Conservation (phyloP, 2,113 vertebrate genomes). For the Cromileptes altivelis region DNA sequence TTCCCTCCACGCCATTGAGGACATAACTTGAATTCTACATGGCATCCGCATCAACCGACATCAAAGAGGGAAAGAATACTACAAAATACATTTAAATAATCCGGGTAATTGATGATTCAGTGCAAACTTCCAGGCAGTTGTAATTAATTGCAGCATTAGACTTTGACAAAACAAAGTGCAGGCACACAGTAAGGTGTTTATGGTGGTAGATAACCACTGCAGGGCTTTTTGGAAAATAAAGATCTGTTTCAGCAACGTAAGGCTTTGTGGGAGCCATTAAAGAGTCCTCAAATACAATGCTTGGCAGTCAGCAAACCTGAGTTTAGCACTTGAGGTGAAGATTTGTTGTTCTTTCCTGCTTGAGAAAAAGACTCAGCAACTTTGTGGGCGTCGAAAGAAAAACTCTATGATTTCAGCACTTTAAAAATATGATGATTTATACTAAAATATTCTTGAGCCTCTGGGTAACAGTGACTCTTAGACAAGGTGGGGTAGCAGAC, state of each 20-base stretch:
- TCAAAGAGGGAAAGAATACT: background rate
- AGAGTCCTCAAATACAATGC: conserved; percentile 30
- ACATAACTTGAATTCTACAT: conserved; percentile 10
- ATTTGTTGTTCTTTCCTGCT: conserved; percentile 28
- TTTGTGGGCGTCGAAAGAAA: background rate
- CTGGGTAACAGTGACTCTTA: background rate
- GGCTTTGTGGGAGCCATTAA: conserved; percentile 37
- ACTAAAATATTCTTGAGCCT: background rate
- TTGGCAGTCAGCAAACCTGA: conserved; percentile 38
- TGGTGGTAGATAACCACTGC: conserved; percentile 9
- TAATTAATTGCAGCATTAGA: background rate
- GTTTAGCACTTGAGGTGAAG: conserved; percentile 28
- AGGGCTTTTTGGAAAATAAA: conserved; percentile 35
- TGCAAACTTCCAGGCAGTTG: background rate
- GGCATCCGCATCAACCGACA: background rate
- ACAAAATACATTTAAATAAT: conserved; percentile 6
- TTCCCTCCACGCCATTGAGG: conserved; percentile 17
- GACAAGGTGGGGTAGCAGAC: background rate
- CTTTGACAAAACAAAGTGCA: conserved; percentile 2
- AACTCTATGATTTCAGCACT: background rate
- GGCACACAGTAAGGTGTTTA: conserved; percentile 24
- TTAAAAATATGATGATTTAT: conserved; percentile 9
- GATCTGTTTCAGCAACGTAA: conserved; percentile 16
- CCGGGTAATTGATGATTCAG: conserved; percentile 1
- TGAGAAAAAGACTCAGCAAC: conserved; percentile 11